Conservation (phyloP, 2,797 vertebrate genomes). For the Pyrocephalus nanus region DNA sequence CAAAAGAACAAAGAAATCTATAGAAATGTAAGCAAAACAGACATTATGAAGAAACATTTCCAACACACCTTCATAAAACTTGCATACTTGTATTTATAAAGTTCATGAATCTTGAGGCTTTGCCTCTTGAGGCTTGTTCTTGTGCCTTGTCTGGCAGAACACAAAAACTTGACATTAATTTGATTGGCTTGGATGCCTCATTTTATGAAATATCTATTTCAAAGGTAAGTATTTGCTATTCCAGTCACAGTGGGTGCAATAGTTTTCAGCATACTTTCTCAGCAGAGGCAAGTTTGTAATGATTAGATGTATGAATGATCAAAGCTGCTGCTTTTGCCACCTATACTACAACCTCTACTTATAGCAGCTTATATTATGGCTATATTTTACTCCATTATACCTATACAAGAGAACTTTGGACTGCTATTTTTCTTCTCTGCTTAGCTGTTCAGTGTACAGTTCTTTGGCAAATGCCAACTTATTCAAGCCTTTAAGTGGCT, state of each 20-base stretch:
- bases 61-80: not conserved
- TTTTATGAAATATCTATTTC: not conserved
- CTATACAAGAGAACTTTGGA: not conserved
- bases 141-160: not conserved
- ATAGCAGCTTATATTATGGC: not conserved
- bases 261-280: not conserved
- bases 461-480: not conserved
- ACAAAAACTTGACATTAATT: not conserved
- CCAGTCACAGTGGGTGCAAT: not conserved
- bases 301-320: not conserved
- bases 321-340: not conserved
- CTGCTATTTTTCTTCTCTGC: not conserved
- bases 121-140: not conserved
- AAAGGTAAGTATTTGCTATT: not conserved
- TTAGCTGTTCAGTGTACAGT: not conserved
- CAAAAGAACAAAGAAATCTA: not conserved
- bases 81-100: not conserved
- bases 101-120: not conserved
- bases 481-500: not conserved
- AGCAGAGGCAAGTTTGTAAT: not conserved
- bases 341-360: not conserved
- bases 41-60: not conserved
- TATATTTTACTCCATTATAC: not conserved
- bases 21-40: not conserved
- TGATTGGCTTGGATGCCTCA: not conserved